Evolutionary conservation across 1,140 invertebrate genomes (phyloP).

Genomic region (Drosophila tropicalis): DNA sequence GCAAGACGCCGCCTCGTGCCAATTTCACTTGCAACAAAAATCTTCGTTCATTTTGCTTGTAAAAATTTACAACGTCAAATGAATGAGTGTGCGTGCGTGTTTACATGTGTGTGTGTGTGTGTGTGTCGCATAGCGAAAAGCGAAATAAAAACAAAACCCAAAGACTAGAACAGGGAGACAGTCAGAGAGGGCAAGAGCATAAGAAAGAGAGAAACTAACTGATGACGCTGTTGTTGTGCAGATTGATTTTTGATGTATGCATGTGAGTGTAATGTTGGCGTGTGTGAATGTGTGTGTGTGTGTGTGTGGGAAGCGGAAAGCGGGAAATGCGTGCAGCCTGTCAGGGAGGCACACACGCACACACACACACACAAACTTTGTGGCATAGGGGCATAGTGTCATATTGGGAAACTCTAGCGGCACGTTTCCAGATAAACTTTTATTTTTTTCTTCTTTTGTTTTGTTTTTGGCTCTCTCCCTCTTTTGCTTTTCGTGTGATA

Average conservation of each 20-base stretch:
- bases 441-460: neutral
- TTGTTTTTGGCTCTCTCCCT: neutral
- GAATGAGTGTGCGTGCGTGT: constrained; percentile 20
- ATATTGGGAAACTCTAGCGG: constrained; percentile 12
- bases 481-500: neutral
- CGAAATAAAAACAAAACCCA: constrained; percentile 78
- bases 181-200: neutral
- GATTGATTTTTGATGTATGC: constrained; percentile 46
- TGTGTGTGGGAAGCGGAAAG: constrained; percentile 9
- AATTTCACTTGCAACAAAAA: constrained; percentile 71
- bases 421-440: constrained; percentile 14
- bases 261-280: constrained; percentile 6
- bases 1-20: constrained; percentile 54
- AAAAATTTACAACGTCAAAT: constrained; percentile 46
- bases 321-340: constrained; percentile 30
- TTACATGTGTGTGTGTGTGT: constrained; percentile 49
- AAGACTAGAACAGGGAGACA: constrained; percentile 61
- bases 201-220: constrained; percentile 19
- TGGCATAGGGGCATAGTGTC: constrained; percentile 11
- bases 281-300: constrained; percentile 9
- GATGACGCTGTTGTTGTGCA: constrained; percentile 45
- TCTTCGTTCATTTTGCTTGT: constrained; percentile 50
- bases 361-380: neutral
- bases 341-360: constrained; percentile 19
- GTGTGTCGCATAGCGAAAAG: constrained; percentile 66